Percentiles rank a stretch among this genome's conserved stretches.
These are phyloP conservation scores for Typhlichthys subterraneus DNA, from an alignment of 2,797 vertebrate species.

Conservation along the genomic window DNA sequence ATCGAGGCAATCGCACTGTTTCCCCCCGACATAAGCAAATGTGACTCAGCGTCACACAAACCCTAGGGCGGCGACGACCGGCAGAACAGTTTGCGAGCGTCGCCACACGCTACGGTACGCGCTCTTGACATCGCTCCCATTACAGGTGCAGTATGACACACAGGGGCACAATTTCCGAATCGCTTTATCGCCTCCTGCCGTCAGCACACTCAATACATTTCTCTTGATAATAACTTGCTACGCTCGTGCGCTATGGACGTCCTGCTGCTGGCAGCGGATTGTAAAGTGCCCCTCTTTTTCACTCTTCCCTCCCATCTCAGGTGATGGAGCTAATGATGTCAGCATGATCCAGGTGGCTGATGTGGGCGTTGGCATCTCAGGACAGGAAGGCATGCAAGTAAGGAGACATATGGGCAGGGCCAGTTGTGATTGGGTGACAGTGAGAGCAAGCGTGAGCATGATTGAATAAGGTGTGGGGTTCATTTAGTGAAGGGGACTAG, in stretches of 20 bases:
- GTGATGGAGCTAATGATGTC: conserved; percentile 98
- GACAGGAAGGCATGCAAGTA: conserved; percentile 99
- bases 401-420: conserved; percentile 33
- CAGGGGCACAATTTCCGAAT: background rate
- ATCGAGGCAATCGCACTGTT: no score
- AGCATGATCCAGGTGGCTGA: conserved; percentile 99
- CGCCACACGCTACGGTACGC: conserved; percentile 5
- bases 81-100: conserved; percentile 11
- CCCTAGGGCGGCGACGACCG: background rate
- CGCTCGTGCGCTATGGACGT: background rate
- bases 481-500: background rate
- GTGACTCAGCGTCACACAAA: background rate
- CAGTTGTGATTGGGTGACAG: background rate
- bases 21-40: background rate
- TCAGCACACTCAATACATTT: background rate
- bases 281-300: background rate
- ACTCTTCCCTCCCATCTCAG: conserved; percentile 71
- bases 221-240: background rate
- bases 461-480: background rate
- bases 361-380: conserved; percentile 96
- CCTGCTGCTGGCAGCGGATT: background rate
- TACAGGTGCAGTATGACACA: background rate
- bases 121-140: conserved; percentile 7
- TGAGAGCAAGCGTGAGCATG: background rate
- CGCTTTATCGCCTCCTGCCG: background rate